Conservation (phyloP, 2,888 invertebrate species). For the Tricholauxania praeusta region DNA sequence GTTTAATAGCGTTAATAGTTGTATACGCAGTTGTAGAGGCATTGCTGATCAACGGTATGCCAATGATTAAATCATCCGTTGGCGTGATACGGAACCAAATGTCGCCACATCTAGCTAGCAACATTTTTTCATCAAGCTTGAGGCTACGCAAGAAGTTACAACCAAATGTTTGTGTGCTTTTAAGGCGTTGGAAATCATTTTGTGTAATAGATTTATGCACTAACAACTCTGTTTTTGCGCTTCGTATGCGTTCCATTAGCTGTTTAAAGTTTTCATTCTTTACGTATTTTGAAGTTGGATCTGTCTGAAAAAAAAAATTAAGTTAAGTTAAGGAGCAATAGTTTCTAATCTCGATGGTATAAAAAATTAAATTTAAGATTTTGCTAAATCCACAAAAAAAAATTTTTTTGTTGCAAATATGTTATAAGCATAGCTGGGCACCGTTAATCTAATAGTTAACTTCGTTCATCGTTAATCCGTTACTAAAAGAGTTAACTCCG, state of each 20-base stretch:
- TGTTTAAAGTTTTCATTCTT: constrained; percentile 47
- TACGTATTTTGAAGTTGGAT: not conserved
- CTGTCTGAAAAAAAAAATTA: constrained; percentile 18
- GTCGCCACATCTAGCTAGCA: constrained; percentile 59
- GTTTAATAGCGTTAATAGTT: constrained; percentile 47
- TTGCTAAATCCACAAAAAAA: too few relatives aligned
- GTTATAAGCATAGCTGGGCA: too few relatives aligned
- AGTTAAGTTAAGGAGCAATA: not conserved
- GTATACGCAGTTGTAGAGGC: constrained; percentile 45
- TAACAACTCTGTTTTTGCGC: constrained; percentile 56
- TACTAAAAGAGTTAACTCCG: too few relatives aligned
- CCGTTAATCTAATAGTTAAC: too few relatives aligned
- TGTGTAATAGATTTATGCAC: constrained; percentile 56
- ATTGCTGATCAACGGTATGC: constrained; percentile 58
- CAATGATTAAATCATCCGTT: constrained; percentile 54
- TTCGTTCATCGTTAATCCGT: too few relatives aligned
- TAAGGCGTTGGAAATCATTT: constrained; percentile 50
- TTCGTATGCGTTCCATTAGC: constrained; percentile 52
- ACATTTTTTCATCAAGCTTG: constrained; percentile 60
- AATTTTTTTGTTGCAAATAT: too few relatives aligned
- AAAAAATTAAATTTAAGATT: too few relatives aligned
- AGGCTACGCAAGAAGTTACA: constrained; percentile 53
- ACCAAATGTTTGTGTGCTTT: constrained; percentile 54
- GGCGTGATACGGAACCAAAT: constrained; percentile 56
- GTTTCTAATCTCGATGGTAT: too few relatives aligned